Evolutionary conservation across 2,113 vertebrate genomes (phyloP).

Genomic region (Daboia siamensis): DNA sequence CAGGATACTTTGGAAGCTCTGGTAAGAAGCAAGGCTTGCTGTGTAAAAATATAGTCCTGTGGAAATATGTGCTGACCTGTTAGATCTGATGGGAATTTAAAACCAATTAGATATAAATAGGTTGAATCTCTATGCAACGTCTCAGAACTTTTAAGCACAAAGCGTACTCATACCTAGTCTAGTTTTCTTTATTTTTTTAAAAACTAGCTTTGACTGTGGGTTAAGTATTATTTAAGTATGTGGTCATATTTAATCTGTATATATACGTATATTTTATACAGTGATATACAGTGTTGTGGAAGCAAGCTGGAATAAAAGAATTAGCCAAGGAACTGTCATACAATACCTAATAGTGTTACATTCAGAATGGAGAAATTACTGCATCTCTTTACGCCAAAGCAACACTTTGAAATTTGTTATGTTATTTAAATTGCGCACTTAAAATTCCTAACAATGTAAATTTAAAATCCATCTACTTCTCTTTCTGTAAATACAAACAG

Average conservation of each 20-base stretch:
- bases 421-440: not conserved
- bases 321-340: not conserved
- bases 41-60: not conserved
- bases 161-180: not conserved
- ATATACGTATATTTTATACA: not conserved
- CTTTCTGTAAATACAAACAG: not conserved
- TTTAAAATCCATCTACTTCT: not conserved
- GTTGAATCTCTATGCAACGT: not conserved
- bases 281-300: not conserved
- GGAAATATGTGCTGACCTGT: not conserved
- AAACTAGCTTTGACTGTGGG: not conserved
- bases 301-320: not conserved
- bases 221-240: not conserved
- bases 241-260: not conserved
- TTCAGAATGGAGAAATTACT: not conserved
- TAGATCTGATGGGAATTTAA: not conserved
- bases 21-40: not conserved
- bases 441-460: not conserved
- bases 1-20: not conserved
- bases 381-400: not conserved
- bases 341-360: not conserved
- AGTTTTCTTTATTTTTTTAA: not conserved
- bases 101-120: too few relatives aligned
- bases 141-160: not conserved
- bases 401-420: not conserved